Evolutionary conservation across 2,113 vertebrate genomes (phyloP).

Genomic region (Gymnarchus niloticus): DNA sequence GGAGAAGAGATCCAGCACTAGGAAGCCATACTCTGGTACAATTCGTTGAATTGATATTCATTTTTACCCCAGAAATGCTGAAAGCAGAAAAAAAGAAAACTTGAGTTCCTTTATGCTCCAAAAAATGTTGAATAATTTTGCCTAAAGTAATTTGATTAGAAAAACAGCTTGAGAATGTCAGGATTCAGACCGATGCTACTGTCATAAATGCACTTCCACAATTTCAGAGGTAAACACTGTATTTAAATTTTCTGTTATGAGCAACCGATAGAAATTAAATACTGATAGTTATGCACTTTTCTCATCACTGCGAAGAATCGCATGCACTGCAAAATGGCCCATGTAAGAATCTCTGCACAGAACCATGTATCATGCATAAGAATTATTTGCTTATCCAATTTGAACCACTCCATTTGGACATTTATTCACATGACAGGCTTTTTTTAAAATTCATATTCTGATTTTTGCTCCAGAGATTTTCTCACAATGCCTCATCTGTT

Average conservation of each 20-base stretch:
- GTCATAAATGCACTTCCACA: neutral
- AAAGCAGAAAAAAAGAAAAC: neutral
- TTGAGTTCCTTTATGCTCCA: neutral
- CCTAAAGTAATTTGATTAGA: slow-evolving; percentile 6
- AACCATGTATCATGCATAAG: neutral
- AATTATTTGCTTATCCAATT: neutral
- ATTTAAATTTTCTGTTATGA: neutral
- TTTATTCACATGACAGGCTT: slow-evolving; percentile 7
- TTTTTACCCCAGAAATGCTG: neutral
- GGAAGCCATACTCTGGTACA: too few relatives aligned
- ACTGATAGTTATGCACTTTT: neutral
- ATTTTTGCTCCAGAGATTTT: slow-evolving; percentile 15
- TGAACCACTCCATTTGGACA: neutral
- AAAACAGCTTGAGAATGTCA: neutral
- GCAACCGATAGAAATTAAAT: neutral
- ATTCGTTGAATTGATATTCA: slow-evolving; percentile 1
- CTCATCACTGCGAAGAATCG: neutral
- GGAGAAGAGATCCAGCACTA: too few relatives aligned
- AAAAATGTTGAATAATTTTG: neutral
- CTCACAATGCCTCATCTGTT: neutral
- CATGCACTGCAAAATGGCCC: neutral
- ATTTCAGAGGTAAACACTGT: neutral
- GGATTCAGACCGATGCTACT: neutral
- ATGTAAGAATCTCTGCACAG: neutral
- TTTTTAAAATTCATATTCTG: neutral